Percentiles rank a stretch among this genome's conserved stretches.
Conservation (phyloP, 2,113 vertebrate species). For the Bostrychus sinensis region DNA sequence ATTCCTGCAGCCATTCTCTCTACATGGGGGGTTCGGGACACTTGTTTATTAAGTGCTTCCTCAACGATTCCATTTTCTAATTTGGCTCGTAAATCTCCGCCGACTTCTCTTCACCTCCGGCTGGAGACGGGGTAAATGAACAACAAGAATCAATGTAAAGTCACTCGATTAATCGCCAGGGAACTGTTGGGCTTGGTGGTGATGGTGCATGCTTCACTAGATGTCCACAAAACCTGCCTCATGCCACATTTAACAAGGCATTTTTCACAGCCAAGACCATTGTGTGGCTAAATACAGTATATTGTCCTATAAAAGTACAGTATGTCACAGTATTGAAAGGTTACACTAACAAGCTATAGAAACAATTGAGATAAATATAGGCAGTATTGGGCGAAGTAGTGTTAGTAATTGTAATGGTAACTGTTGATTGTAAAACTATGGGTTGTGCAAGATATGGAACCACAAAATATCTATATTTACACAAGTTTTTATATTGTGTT, state of each 20-base stretch:
- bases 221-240: neutral
- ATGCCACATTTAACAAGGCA: neutral
- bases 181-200: neutral
- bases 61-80: neutral
- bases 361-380: neutral
- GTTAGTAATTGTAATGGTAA: too few relatives aligned
- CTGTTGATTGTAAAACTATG: too few relatives aligned
- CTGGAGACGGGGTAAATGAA: neutral
- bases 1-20: constrained; percentile 16
- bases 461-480: too few relatives aligned
- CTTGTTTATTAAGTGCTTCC: constrained; percentile 50
- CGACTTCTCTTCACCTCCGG: neutral
- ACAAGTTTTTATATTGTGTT: too few relatives aligned
- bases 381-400: neutral
- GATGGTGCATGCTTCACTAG: neutral
- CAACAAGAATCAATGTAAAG: neutral
- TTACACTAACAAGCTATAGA: neutral
- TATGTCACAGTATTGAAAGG: neutral
- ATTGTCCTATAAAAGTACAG: neutral
- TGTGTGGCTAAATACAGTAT: neutral
- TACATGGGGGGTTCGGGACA: constrained; percentile 11
- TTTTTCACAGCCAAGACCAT: neutral
- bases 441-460: too few relatives aligned
- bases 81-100: neutral
- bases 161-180: neutral